Evolutionary conservation across 1,140 invertebrate genomes (phyloP).

Genomic region (Mactra quadrangularis): DNA sequence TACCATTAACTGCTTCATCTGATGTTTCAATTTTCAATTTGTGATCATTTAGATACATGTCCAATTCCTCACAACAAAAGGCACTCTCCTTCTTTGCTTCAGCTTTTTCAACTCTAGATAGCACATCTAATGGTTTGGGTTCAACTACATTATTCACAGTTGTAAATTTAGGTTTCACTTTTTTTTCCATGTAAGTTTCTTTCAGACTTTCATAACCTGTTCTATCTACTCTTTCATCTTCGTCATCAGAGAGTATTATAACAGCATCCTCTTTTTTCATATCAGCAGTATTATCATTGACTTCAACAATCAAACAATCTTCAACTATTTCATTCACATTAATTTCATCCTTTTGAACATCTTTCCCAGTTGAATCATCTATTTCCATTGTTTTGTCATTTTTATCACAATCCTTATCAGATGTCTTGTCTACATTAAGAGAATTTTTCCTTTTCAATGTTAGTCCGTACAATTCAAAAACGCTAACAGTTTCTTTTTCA

Average conservation of each 20-base stretch:
- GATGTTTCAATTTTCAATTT: slow-evolving; percentile 6
- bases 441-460: slow-evolving; percentile 23
- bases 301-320: slow-evolving; percentile 11
- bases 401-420: neutral
- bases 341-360: neutral
- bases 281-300: slow-evolving; percentile 12
- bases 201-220: slow-evolving; percentile 39
- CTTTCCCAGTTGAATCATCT: neutral
- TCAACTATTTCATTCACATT: slow-evolving; percentile 1
- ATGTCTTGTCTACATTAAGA: neutral
- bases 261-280: slow-evolving; percentile 37
- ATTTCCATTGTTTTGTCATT: neutral
- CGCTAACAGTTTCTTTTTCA: slow-evolving; percentile 23
- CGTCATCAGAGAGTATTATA: slow-evolving; percentile 25
- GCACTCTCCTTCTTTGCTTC: slow-evolving; percentile 61
- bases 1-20: neutral
- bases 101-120: slow-evolving; percentile 42
- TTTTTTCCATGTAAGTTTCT: neutral
- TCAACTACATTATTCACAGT: slow-evolving; percentile 61
- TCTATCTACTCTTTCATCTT: slow-evolving; percentile 32
- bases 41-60: slow-evolving; percentile 55
- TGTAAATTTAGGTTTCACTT: slow-evolving; percentile 56
- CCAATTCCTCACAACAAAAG: slow-evolving; percentile 67
- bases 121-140: slow-evolving; percentile 53
- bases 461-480: slow-evolving; percentile 59